Base-by-base conservation (phyloP, 2,888 invertebrate genomes). In the Acanthosepion pharaonis region DNA sequence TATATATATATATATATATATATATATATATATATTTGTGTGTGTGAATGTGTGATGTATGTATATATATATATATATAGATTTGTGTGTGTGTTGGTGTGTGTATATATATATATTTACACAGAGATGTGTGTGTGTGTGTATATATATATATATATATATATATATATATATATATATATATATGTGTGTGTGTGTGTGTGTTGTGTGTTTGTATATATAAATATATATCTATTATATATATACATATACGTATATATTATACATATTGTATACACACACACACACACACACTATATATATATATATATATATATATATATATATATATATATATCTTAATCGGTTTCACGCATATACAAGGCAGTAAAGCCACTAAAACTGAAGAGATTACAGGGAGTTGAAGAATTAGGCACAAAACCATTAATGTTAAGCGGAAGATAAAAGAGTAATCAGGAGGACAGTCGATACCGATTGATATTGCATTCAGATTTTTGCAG, bases 1-100 rank as follows among this genome's bases (percentile, higher is more conserved):
- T 42, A 42, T 42, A 42, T 42, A 91, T n/a, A n/a, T 91, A n/a
- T 91, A 78, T 93, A 49, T 93, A 55, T 92, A 64, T 94, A 93
- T 94, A 64, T 59, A 49, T 92, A 93, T 94, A 93, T 94, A 93
- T 59, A 78, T 93, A 93, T 94, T 78, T 94, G 3, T 93, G 5
- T 94, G 64, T 59, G 42, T 94, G 20, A 3, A 49, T 93, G 25
- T 59, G 64, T 93, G 93, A n/a, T 64, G 93, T 64, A 23, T 59
- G 64, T 94, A 64, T 15, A 49, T 94, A 55, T 94, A 51, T 42
- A 42, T 42, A 42, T 42, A 42, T 42, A n/a, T n/a, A n/a, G n/a
- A n/a, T n/a, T n/a, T n/a, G n/a, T n/a, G n/a, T n/a, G n/a, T n/a
- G n/a, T n/a, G n/a, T n/a, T n/a, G n/a, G n/a, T n/a, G n/a, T n/a